A percentile compares a stretch with the other conserved stretches of the same genome.
Evolutionary conservation across 2,888 invertebrate genomes (phyloP).

Genomic region (Spodoptera littoralis): DNA sequence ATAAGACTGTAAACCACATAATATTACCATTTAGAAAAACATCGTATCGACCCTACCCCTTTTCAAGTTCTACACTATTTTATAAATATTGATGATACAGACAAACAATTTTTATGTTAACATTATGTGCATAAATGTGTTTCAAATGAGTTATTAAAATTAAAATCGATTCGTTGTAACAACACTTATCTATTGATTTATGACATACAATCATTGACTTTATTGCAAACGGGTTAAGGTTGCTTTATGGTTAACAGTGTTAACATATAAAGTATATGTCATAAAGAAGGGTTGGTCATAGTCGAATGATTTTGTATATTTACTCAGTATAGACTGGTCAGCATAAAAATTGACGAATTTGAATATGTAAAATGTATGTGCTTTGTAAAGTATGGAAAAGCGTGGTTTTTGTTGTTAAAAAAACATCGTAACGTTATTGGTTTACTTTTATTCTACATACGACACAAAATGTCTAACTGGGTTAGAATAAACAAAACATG

Average conservation of each 20-base stretch:
- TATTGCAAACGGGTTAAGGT: too few species aligned
- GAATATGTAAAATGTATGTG: neutral
- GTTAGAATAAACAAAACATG: too few species aligned
- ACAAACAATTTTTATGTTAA: conserved; percentile 42
- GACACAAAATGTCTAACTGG: too few species aligned
- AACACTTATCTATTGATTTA: neutral
- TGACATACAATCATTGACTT: conserved; percentile 8
- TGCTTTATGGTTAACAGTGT: neutral
- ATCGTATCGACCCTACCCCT: conserved; percentile 7
- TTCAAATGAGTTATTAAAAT: conserved; percentile 31
- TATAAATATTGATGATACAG: conserved; percentile 53
- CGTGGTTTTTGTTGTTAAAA: too few species aligned
- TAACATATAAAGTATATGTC: conserved; percentile 8
- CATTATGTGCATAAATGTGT: conserved; percentile 42
- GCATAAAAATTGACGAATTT: conserved; percentile 1
- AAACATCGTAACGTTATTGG: too few species aligned
- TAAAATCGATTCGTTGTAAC: conserved; percentile 36
- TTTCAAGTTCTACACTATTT: conserved; percentile 27
- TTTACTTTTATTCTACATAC: too few species aligned
- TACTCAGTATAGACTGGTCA: conserved; percentile 22
- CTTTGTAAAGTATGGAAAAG: too few species aligned
- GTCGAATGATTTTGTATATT: conserved; percentile 10
- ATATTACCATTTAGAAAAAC: neutral
- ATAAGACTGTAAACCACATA: conserved; percentile 6
- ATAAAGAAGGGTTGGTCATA: conserved; percentile 19